These are phyloP conservation scores for Zaprionus africanus DNA, from an alignment of 1,140 invertebrate genomes.

Conservation along the genomic window DNA sequence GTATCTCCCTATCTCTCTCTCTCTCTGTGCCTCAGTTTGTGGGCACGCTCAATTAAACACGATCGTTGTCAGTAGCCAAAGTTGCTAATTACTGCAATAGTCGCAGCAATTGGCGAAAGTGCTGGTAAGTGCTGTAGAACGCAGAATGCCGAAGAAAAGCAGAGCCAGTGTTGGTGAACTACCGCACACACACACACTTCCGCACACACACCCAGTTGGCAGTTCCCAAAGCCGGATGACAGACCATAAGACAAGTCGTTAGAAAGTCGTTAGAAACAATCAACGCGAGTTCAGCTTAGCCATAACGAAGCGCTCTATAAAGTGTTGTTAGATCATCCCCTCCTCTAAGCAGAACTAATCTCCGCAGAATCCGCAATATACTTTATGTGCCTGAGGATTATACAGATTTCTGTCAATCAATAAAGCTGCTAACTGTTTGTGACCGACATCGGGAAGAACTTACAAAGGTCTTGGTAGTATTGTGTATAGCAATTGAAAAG, in stretches of 20 bases:
- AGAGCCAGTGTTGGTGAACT: slow-evolving; percentile 37
- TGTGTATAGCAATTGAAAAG: no score
- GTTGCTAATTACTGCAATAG: slow-evolving; percentile 67
- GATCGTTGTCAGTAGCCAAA: slow-evolving; percentile 65
- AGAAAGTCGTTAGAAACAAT: slow-evolving; percentile 11
- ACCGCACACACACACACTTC: background rate
- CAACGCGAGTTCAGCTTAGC: slow-evolving; percentile 5
- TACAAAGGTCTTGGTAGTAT: no score
- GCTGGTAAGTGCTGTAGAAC: slow-evolving; percentile 11
- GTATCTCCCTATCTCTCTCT: background rate
- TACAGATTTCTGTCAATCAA: background rate
- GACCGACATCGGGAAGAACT: background rate
- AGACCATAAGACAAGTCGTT: slow-evolving; percentile 4
- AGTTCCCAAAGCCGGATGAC: background rate
- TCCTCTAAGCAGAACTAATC: background rate
- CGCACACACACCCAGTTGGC: no score
- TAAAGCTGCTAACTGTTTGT: background rate
- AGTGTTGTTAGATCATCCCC: background rate
- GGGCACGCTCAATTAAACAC: slow-evolving; percentile 80
- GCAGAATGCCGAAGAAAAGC: slow-evolving; percentile 2
- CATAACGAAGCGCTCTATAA: slow-evolving; percentile 8
- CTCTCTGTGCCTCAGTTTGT: slow-evolving; percentile 13
- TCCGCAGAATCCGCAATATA: background rate
- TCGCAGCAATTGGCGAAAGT: slow-evolving; percentile 34
- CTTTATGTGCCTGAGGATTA: background rate